These are phyloP conservation scores for Ophion obscuratus DNA, from an alignment of 2,888 invertebrate species.

Conservation along the genomic window DNA sequence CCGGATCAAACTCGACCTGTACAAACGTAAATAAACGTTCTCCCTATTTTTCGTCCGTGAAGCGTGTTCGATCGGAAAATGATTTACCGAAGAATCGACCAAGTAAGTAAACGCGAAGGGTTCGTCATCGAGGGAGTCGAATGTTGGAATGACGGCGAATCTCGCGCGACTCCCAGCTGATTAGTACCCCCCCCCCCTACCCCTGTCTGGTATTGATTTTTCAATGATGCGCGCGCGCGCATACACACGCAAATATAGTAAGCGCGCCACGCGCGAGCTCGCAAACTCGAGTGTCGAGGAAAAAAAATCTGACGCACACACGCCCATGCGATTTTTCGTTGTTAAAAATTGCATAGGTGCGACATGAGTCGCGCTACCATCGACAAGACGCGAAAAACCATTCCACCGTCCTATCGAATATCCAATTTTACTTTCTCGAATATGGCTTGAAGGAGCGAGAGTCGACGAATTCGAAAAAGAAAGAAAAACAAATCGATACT, in stretches of 20 bases:
- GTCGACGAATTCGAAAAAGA: too few species aligned
- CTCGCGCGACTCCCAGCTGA: slow-evolving; percentile 80
- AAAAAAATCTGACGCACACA: slow-evolving; percentile 10
- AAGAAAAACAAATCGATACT: too few species aligned
- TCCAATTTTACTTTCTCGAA: too few species aligned
- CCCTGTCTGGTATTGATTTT: slow-evolving; percentile 81
- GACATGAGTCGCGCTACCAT: neutral
- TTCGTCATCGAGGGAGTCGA: slow-evolving; percentile 46
- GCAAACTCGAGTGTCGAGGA: slow-evolving; percentile 9
- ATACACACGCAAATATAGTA: slow-evolving; percentile 39
- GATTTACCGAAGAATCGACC: neutral
- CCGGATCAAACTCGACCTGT: neutral
- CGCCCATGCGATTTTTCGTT: slow-evolving; percentile 2
- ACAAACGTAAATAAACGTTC: neutral
- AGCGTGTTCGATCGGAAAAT: neutral
- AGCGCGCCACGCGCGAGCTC: neutral
- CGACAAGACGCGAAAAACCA: neutral
- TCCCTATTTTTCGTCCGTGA: neutral
- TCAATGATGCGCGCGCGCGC: slow-evolving; percentile 75
- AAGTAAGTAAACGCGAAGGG: slow-evolving; percentile 2
- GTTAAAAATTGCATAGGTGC: neutral
- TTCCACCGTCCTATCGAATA: neutral
- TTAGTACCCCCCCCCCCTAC: slow-evolving; percentile 78
- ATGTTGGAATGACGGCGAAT: slow-evolving; percentile 71
- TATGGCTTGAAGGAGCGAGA: too few species aligned